Evolutionary conservation across 2,113 vertebrate genomes (phyloP).

Genomic region (Trogon melanurus): DNA sequence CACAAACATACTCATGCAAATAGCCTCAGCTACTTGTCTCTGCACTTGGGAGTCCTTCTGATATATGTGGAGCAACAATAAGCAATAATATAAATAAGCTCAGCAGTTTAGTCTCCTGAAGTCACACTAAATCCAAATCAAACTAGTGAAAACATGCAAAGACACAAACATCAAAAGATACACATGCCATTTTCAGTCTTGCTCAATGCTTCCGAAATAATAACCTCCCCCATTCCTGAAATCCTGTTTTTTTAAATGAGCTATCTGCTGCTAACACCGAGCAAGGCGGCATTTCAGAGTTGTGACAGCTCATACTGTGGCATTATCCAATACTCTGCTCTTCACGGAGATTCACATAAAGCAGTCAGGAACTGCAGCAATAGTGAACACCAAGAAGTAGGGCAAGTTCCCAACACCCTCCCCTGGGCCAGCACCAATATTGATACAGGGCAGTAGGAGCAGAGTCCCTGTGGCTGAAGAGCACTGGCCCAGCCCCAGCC

Average conservation of each 20-base stretch:
- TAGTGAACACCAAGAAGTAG: background rate
- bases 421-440: background rate
- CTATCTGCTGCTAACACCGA: background rate
- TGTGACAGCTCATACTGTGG: conserved; percentile 1
- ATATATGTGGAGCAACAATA: background rate
- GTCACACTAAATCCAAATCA: background rate
- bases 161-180: background rate
- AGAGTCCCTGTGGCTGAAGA: background rate
- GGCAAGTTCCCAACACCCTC: conserved; percentile 2
- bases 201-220: background rate
- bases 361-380: background rate
- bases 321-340: background rate
- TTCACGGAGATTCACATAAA: background rate
- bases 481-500: background rate
- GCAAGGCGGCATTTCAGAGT: background rate
- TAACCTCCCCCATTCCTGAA: background rate
- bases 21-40: background rate
- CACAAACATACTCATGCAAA: background rate
- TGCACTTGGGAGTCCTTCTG: background rate
- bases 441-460: background rate
- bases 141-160: background rate
- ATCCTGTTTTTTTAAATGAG: background rate
- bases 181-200: background rate
- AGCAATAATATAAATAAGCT: background rate
- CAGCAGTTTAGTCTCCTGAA: background rate